Base-by-base conservation (phyloP, 2,797 vertebrate genomes). In the Takifugu ocellatus region DNA sequence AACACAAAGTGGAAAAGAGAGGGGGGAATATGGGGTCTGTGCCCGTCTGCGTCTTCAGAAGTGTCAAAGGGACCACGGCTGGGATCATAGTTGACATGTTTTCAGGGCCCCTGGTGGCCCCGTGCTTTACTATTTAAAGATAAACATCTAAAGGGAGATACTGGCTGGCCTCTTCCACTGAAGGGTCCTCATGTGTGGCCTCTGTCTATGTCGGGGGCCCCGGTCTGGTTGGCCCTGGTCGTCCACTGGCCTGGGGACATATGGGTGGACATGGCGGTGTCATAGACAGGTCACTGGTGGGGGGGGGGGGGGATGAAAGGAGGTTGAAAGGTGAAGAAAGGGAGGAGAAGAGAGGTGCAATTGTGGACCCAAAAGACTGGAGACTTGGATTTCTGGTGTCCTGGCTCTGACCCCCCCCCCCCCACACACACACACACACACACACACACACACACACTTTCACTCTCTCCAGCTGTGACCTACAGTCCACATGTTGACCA, bases 401-500 rank as follows among this genome's bases (percentile, higher is more conserved):
- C 59, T 43, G 50, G 55, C 56, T 31, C 8, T 12, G 27, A 25
- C 25, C 31, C 39, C 7, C 8, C 21, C 44, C 44, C 3, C 7
- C 5, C 17, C 9, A n/a, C 44, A 46, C 44, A n/a, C 44, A 46
- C 44, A n/a, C 11, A 10, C 46, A 7, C 46, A n/a, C 44, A 46
- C 44, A n/a, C 44, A 46, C 44, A n/a, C 11, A 10, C 46, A 7
- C 8, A 4, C 46, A 21, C 46, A 10, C 46, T 11, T 11, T 5
- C 7, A 4, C 46, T 25, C 17, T 3, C 5, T 5, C 17, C 29
- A 9, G 21, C 25, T 52, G 42, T 26, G 9, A 94, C 95, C 95
- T 88, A 98, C 97, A 8, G 92, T 89, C 97, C 97, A 99, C 79
- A 93, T 85, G 72, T 96, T 90, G 83, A 96, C 76, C 56, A 98